Percentiles rank a stretch among this genome's conserved stretches.
These are phyloP conservation scores for Gephyroberyx darwinii DNA, from an alignment of 2,797 vertebrate genomes.

Conservation along the genomic window DNA sequence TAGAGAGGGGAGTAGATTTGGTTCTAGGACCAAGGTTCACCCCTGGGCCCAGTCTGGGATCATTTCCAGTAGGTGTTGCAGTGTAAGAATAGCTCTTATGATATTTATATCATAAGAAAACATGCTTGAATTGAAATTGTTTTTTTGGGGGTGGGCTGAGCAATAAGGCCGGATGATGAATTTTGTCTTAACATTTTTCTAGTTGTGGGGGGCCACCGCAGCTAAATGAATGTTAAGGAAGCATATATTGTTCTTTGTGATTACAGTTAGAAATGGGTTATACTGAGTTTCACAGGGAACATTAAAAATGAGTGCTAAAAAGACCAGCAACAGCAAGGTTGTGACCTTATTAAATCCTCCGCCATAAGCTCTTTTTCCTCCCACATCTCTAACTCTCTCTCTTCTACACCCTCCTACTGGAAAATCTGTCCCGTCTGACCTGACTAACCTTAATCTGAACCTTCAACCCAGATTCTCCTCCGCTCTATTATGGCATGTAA, in stretches of 20 bases:
- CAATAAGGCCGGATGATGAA: too few relatives aligned
- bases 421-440: constrained; percentile 26
- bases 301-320: not conserved
- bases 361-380: constrained; percentile 8
- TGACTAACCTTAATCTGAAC: constrained; percentile 25
- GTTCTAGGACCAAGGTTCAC: too few relatives aligned
- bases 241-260: not conserved
- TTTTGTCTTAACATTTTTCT: too few relatives aligned
- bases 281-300: not conserved
- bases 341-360: constrained; percentile 7
- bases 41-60: too few relatives aligned
- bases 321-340: not conserved
- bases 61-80: too few relatives aligned
- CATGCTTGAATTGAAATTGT: too few relatives aligned
- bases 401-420: not conserved
- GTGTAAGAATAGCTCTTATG: too few relatives aligned
- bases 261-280: not conserved
- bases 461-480: constrained; percentile 15
- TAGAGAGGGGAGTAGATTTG: too few relatives aligned
- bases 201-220: too few relatives aligned
- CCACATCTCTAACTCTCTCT: not conserved
- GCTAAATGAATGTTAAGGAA: not conserved
- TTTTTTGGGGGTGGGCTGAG: too few relatives aligned
- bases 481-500: not conserved
- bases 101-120: too few relatives aligned